Conservation (phyloP, 2,888 invertebrate species). For the Melanostoma scalare region DNA sequence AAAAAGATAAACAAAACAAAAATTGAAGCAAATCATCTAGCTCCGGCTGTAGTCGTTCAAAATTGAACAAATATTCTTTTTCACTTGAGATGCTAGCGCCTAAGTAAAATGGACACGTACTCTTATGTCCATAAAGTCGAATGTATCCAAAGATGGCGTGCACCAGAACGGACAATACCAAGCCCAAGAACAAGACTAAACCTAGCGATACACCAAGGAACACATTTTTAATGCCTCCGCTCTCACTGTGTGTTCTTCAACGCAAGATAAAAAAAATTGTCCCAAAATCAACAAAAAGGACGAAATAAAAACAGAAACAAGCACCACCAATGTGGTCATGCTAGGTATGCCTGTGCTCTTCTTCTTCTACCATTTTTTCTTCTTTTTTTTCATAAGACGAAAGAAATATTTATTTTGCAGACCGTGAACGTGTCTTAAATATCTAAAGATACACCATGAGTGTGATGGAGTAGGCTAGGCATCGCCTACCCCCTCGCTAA, state of each 20-base stretch:
- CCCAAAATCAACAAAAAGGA: constrained; percentile 27
- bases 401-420: constrained; percentile 70
- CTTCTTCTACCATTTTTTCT: neutral
- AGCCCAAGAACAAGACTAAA: constrained; percentile 5
- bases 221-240: constrained; percentile 56
- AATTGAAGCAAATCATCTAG: too few relatives aligned
- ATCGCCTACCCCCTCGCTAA: constrained; percentile 49
- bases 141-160: constrained; percentile 53
- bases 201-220: constrained; percentile 47
- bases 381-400: constrained; percentile 15
- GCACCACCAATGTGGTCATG: constrained; percentile 17
- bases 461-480: constrained; percentile 41
- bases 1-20: neutral
- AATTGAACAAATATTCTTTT: constrained; percentile 63
- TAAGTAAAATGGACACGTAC: constrained; percentile 64
- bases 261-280: constrained; percentile 23
- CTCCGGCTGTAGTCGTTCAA: constrained; percentile 25
- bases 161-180: constrained; percentile 19
- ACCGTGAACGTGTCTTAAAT: constrained; percentile 71
- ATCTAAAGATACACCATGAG: constrained; percentile 60
- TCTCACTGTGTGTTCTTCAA: neutral
- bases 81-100: constrained; percentile 45
- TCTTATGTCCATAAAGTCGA: constrained; percentile 58
- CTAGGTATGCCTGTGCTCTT: neutral
- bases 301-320: constrained; percentile 44